Percentiles rank a stretch among this genome's conserved stretches.
phyloP scores from a whole-genome alignment of 2,797 vertebrate genomes.

The Yasuhikotakia modesta region DNA sequence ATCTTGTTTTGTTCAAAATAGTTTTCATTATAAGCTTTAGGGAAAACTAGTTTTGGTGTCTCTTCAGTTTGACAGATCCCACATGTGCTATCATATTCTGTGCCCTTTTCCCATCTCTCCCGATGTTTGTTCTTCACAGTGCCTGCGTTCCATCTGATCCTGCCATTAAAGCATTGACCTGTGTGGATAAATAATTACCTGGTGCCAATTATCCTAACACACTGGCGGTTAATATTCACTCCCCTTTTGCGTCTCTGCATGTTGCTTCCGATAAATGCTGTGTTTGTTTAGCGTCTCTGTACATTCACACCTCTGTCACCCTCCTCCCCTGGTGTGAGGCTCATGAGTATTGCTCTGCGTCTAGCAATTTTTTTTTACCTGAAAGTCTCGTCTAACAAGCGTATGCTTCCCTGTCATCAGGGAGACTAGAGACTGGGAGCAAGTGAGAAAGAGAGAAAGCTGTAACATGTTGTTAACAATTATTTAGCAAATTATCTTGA shows the following conservation, averaged over 20 bases:
- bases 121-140: constrained; percentile 52
- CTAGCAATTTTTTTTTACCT: neutral
- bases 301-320: constrained; percentile 29
- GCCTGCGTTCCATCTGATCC: constrained; percentile 50
- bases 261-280: constrained; percentile 54
- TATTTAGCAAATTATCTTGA: constrained; percentile 77
- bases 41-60: constrained; percentile 24
- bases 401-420: neutral
- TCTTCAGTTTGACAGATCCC: constrained; percentile 3
- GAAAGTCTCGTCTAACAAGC: constrained; percentile 11
- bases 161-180: constrained; percentile 61
- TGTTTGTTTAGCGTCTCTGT: constrained; percentile 47
- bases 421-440: constrained; percentile 9
- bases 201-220: constrained; percentile 61
- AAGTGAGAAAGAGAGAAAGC: constrained; percentile 59
- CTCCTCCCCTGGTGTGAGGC: constrained; percentile 56
- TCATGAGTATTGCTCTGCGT: neutral
- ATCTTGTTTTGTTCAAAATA: neutral
- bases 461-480: constrained; percentile 80
- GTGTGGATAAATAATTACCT: constrained; percentile 61
- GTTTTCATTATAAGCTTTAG: constrained; percentile 27
- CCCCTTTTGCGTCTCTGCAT: constrained; percentile 43
- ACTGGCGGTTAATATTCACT: constrained; percentile 61
- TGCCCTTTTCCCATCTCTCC: constrained; percentile 28
- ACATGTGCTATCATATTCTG: neutral